Percentiles rank a stretch among this genome's conserved stretches.
These are phyloP conservation scores for Lissonota sp. DNA, from an alignment of 2,888 invertebrate genomes.

Conservation along the genomic window DNA sequence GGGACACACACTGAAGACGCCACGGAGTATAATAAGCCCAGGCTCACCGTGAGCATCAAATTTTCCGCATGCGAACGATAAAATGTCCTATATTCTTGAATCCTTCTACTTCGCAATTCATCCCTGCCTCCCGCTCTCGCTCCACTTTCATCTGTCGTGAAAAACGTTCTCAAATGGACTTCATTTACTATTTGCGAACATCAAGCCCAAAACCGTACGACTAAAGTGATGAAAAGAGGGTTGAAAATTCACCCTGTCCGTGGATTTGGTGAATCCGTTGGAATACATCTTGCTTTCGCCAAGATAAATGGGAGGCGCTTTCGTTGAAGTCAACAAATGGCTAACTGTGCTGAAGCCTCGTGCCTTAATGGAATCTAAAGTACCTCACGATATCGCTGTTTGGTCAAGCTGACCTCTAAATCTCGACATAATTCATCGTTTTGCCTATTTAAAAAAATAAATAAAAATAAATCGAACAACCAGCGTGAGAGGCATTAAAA, in stretches of 20 bases:
- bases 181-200: slow-evolving; percentile 61
- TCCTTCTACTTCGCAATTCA: slow-evolving; percentile 44
- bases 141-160: slow-evolving; percentile 9
- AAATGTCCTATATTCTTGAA: slow-evolving; percentile 20
- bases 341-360: not conserved
- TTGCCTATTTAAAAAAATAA: slow-evolving; percentile 8
- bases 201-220: slow-evolving; percentile 43
- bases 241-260: slow-evolving; percentile 13
- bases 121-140: slow-evolving; percentile 21
- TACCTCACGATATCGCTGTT: not conserved
- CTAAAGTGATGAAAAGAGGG: slow-evolving; percentile 13
- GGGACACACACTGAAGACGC: not conserved
- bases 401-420: slow-evolving; percentile 38
- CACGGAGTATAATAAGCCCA: not conserved
- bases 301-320: slow-evolving; percentile 20
- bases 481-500: slow-evolving; percentile 29
- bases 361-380: slow-evolving; percentile 40
- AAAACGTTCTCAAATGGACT: slow-evolving; percentile 63
- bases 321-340: slow-evolving; percentile 10
- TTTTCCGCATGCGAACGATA: slow-evolving; percentile 36
- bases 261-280: slow-evolving; percentile 10
- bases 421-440: slow-evolving; percentile 36
- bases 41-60: slow-evolving; percentile 6
- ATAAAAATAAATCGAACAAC: slow-evolving; percentile 3
- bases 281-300: not conserved